Evolutionary conservation across 2,888 invertebrate species (phyloP).

Genomic region (Philhelius pedissequus): DNA sequence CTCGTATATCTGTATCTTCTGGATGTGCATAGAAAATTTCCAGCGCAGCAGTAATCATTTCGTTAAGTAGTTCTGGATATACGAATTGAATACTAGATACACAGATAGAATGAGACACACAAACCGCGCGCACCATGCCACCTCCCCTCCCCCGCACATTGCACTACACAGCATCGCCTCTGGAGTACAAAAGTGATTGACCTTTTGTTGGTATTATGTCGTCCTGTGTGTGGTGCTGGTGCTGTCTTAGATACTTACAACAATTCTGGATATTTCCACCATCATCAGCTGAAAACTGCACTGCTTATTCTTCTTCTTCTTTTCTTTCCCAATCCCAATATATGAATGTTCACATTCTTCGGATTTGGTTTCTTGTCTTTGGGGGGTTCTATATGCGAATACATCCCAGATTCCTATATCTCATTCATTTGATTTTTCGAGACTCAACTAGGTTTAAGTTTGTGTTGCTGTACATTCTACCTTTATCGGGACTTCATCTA

Average conservation of each 20-base stretch:
- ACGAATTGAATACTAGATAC: constrained; percentile 68
- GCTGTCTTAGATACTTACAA: constrained; percentile 31
- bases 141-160: background rate
- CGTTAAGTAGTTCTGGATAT: constrained; percentile 69
- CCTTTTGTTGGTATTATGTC: constrained; percentile 67
- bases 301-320: constrained; percentile 16
- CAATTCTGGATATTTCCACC: constrained; percentile 9
- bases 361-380: constrained; percentile 56
- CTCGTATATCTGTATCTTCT: background rate
- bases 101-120: constrained; percentile 59
- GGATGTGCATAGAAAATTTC: constrained; percentile 65
- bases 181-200: constrained; percentile 67
- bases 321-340: background rate
- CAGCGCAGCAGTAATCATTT: constrained; percentile 68
- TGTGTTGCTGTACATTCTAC: constrained; percentile 10
- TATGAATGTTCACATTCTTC: constrained; percentile 64
- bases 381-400: constrained; percentile 66
- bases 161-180: constrained; percentile 19
- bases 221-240: constrained; percentile 58
- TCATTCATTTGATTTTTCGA: constrained; percentile 66
- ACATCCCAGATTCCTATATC: constrained; percentile 28
- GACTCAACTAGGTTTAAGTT: constrained; percentile 34
- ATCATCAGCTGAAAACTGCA: constrained; percentile 41
- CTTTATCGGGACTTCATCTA: constrained; percentile 64
- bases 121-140: constrained; percentile 9